Conservation (phyloP, 2,888 invertebrate genomes). For the Operophtera brumata region DNA sequence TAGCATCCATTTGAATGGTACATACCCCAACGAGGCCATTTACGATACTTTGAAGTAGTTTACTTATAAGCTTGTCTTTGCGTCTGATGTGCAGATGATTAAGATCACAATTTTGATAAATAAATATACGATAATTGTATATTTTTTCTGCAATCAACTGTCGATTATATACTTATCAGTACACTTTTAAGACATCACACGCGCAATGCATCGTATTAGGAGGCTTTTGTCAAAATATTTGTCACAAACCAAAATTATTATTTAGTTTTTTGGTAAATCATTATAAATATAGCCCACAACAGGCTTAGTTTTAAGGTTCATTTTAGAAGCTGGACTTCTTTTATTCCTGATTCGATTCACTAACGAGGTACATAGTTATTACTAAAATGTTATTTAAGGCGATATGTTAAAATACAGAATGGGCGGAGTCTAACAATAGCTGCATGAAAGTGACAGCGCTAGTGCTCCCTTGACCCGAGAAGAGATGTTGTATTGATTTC, state of each 20-base stretch:
- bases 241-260: too few species aligned
- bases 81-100: background rate
- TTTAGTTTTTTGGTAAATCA: too few species aligned
- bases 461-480: too few species aligned
- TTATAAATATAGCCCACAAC: conserved; percentile 44
- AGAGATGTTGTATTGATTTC: too few species aligned
- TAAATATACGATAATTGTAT: background rate
- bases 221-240: conserved; percentile 12
- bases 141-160: too few species aligned
- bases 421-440: too few species aligned
- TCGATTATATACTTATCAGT: background rate
- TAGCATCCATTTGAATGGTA: conserved; percentile 79
- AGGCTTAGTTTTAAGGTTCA: conserved; percentile 33
- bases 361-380: background rate
- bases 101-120: background rate
- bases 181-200: background rate
- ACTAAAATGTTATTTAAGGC: background rate
- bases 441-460: too few species aligned
- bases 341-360: conserved; percentile 2
- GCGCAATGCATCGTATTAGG: conserved; percentile 2
- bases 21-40: conserved; percentile 79
- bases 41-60: conserved; percentile 76
- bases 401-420: too few species aligned
- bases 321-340: conserved; percentile 34
- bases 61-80: conserved; percentile 14